These are phyloP conservation scores for Acleris literana DNA, from an alignment of 2,888 invertebrate species.

Conservation along the genomic window DNA sequence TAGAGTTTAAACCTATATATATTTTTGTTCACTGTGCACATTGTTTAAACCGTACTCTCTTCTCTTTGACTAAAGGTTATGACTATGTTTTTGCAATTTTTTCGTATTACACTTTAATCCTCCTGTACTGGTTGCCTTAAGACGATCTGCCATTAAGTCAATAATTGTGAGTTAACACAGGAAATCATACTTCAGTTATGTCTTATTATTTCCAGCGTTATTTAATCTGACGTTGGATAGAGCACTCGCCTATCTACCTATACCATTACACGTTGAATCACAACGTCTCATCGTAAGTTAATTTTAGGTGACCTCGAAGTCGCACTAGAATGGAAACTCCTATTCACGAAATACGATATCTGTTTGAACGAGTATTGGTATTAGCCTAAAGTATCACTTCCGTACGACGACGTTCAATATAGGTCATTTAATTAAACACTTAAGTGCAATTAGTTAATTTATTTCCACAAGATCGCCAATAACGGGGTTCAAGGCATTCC, in stretches of 20 bases:
- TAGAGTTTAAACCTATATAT: too few relatives aligned
- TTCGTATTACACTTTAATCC: too few relatives aligned
- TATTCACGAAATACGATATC: slow-evolving; percentile 46
- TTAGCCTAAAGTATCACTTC: background rate
- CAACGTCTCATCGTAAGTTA: slow-evolving; percentile 58
- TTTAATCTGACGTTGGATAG: slow-evolving; percentile 39
- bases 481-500: slow-evolving; percentile 11
- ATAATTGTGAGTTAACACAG: background rate
- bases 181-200: too few relatives aligned
- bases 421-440: background rate
- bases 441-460: slow-evolving; percentile 22
- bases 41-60: too few relatives aligned
- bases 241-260: slow-evolving; percentile 46
- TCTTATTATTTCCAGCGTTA: slow-evolving; percentile 10
- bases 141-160: background rate
- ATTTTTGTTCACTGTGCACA: too few relatives aligned
- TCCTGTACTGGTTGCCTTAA: too few relatives aligned
- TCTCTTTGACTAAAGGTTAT: too few relatives aligned
- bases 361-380: slow-evolving; percentile 19
- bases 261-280: slow-evolving; percentile 52
- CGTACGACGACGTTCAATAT: background rate
- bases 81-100: too few relatives aligned
- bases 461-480: slow-evolving; percentile 7
- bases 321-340: slow-evolving; percentile 63
- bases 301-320: slow-evolving; percentile 64